Conservation (phyloP, 2,113 vertebrate genomes). For the Paedocypris sp. region DNA sequence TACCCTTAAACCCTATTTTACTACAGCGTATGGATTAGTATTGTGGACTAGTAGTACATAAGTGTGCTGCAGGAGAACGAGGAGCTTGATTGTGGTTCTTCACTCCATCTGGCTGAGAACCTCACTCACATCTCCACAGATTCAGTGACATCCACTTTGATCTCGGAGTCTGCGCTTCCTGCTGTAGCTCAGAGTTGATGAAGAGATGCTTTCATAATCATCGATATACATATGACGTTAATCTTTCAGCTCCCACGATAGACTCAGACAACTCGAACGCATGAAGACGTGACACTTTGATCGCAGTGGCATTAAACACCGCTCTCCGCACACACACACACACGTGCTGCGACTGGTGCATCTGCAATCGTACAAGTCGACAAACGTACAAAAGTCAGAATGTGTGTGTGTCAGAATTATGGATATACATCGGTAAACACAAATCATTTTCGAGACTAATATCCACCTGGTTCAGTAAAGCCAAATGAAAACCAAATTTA, state of each 20-base stretch:
- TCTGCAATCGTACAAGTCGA: no score
- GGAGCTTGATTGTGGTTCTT: background rate
- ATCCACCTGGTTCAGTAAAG: no score
- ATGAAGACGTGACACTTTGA: background rate
- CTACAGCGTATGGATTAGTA: slow-evolving; percentile 32
- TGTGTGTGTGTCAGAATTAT: no score
- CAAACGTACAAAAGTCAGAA: no score
- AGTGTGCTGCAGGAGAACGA: slow-evolving; percentile 3
- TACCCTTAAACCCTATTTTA: no score
- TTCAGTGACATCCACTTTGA: background rate
- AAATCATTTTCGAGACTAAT: no score
- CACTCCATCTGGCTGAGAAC: no score
- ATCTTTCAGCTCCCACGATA: background rate
- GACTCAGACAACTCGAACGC: background rate
- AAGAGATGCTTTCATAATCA: slow-evolving; percentile 5
- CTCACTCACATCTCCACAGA: background rate
- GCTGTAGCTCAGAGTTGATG: background rate
- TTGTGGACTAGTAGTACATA: slow-evolving; percentile 14
- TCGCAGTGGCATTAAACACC: slow-evolving; percentile 5
- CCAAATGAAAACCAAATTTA: no score
- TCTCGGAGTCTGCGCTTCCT: background rate
- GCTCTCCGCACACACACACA: background rate
- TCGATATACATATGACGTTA: background rate
- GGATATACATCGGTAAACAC: no score
- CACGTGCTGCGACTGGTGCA: no score